A percentile compares a stretch with the other conserved stretches of the same genome.
These are phyloP conservation scores for Diachasmimorpha longicaudata DNA, from an alignment of 1,140 invertebrate genomes.

Conservation along the genomic window DNA sequence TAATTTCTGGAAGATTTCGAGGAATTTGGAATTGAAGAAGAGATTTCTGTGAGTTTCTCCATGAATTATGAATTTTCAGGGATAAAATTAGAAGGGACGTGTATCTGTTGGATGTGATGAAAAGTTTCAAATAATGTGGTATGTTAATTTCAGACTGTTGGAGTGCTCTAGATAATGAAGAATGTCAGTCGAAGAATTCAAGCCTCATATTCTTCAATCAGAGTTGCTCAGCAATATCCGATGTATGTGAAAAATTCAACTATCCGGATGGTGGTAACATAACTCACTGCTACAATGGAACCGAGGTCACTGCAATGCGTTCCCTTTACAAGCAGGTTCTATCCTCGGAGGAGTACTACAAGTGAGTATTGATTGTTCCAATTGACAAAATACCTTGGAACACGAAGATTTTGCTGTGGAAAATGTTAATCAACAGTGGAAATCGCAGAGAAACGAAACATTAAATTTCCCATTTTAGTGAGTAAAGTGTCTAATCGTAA, in stretches of 20 bases:
- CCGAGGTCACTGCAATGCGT: slow-evolving; percentile 47
- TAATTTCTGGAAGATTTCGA: too few relatives aligned
- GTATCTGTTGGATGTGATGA: too few relatives aligned
- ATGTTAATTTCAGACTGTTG: slow-evolving; percentile 59
- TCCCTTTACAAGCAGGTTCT: slow-evolving; percentile 55
- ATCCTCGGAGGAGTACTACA: slow-evolving; percentile 68
- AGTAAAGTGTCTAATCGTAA: slow-evolving; percentile 16
- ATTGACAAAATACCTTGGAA: too few relatives aligned
- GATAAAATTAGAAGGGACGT: too few relatives aligned
- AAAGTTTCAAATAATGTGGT: too few relatives aligned
- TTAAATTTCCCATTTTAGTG: background rate
- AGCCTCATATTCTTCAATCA: slow-evolving; percentile 60
- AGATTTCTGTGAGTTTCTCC: too few relatives aligned
- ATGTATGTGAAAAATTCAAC: slow-evolving; percentile 58
- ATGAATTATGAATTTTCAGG: too few relatives aligned
- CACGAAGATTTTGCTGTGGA: background rate
- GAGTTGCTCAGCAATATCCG: slow-evolving; percentile 58
- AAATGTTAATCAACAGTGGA: background rate
- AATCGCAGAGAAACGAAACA: background rate
- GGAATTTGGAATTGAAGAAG: too few relatives aligned
- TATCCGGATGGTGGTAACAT: slow-evolving; percentile 51
- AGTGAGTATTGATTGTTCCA: slow-evolving; percentile 48
- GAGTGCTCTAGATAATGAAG: slow-evolving; percentile 60
- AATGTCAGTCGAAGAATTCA: slow-evolving; percentile 51
- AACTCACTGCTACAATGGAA: slow-evolving; percentile 53